A percentile compares a stretch with the other conserved stretches of the same genome.
phyloP scores from a whole-genome alignment of 2,113 vertebrate genomes.

The Myrmophylax atrothorax region DNA sequence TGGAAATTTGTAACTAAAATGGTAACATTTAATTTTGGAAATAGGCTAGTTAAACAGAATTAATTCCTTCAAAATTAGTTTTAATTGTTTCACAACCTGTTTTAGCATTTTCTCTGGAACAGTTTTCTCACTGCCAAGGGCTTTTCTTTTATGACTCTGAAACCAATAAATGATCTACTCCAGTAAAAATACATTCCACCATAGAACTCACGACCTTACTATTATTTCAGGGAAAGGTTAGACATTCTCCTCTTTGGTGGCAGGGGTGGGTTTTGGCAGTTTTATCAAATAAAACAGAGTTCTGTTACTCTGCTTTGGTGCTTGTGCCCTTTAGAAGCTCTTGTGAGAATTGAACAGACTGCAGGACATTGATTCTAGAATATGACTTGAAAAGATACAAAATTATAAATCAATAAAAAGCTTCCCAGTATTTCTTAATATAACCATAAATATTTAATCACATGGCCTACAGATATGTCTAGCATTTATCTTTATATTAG shows the following conservation, averaged over 20 bases:
- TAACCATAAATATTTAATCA: slow-evolving; percentile 37
- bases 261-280: not conserved
- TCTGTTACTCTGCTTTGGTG: not conserved
- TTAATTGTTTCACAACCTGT: not conserved
- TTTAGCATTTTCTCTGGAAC: not conserved
- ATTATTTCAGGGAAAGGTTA: not conserved
- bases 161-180: not conserved
- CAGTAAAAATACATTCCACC: not conserved
- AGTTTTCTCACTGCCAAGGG: not conserved
- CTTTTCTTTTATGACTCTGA: not conserved
- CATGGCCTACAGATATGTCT: not conserved
- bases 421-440: slow-evolving; percentile 30
- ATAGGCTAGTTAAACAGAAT: not conserved
- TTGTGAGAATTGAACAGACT: not conserved
- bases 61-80: not conserved
- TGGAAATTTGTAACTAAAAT: not conserved
- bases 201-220: not conserved
- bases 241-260: not conserved
- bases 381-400: slow-evolving; percentile 14
- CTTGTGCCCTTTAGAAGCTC: not conserved
- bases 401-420: slow-evolving; percentile 57
- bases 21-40: not conserved
- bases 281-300: not conserved
- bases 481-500: slow-evolving; percentile 14
- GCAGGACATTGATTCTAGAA: not conserved